A percentile compares a stretch with the other conserved stretches of the same genome.
phyloP scores from a whole-genome alignment of 1,140 invertebrate species.

The Brachionus angularis region DNA sequence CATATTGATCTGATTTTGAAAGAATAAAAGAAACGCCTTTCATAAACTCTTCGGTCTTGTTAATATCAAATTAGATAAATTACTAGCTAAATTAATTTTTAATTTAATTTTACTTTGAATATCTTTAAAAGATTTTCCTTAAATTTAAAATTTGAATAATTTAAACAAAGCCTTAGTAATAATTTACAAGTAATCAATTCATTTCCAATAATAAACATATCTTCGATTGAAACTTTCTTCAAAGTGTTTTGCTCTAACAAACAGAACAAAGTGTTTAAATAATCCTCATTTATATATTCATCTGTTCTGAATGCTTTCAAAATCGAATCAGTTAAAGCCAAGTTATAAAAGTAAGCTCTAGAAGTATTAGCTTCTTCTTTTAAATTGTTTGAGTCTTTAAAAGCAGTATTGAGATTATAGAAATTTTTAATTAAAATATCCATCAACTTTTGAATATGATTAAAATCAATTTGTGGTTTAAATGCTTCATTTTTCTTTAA shows the following conservation, averaged over 20 bases:
- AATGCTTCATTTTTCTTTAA: constrained; percentile 12
- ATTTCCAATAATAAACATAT: neutral
- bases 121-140: neutral
- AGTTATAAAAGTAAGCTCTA: neutral
- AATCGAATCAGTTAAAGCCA: constrained; percentile 1
- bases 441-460: neutral
- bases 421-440: neutral
- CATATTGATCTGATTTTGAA: neutral
- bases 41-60: neutral
- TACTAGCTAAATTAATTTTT: too few relatives aligned
- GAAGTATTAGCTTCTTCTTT: neutral
- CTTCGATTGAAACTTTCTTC: neutral
- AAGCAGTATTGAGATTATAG: neutral
- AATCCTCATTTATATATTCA: neutral
- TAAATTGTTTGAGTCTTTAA: neutral
- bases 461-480: neutral
- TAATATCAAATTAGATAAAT: neutral
- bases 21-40: constrained; percentile 8
- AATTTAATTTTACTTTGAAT: neutral
- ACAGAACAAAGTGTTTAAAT: neutral
- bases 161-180: constrained; percentile 15
- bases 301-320: neutral
- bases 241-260: constrained; percentile 10
- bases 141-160: neutral
- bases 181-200: neutral